Conservation (phyloP, 1,140 invertebrate species). For the Pachyrhynchus sulphureomaculatus region DNA sequence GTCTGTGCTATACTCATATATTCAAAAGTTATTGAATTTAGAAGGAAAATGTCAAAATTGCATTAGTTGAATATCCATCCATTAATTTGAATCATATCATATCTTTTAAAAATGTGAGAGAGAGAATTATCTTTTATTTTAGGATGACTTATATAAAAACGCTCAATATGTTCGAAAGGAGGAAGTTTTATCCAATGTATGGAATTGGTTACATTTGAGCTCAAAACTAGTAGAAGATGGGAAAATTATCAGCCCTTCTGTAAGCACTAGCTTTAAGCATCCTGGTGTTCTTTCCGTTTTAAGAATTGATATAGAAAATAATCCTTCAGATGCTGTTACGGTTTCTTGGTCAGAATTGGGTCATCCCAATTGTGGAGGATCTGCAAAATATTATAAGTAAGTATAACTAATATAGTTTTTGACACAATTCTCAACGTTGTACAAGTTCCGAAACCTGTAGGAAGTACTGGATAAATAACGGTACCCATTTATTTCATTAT, state of each 20-base stretch:
- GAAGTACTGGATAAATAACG: too few relatives aligned
- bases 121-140: slow-evolving; percentile 10
- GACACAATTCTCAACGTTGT: too few relatives aligned
- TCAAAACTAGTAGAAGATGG: slow-evolving; percentile 68
- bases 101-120: too few relatives aligned
- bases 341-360: slow-evolving; percentile 58
- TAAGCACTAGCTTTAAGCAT: slow-evolving; percentile 62
- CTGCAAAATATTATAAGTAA: slow-evolving; percentile 49
- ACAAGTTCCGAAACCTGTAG: too few relatives aligned
- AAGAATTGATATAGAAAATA: slow-evolving; percentile 52
- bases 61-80: too few relatives aligned
- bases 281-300: slow-evolving; percentile 70
- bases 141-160: slow-evolving; percentile 64
- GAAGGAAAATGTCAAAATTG: too few relatives aligned
- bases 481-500: too few relatives aligned
- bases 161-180: slow-evolving; percentile 67
- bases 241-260: slow-evolving; percentile 39
- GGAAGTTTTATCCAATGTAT: slow-evolving; percentile 63
- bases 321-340: slow-evolving; percentile 59
- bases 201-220: slow-evolving; percentile 76
- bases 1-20: too few relatives aligned
- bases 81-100: too few relatives aligned
- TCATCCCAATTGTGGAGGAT: slow-evolving; percentile 42
- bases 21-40: too few relatives aligned
- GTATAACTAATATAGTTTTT: slow-evolving; percentile 6